phyloP scores from a whole-genome alignment of 2,113 vertebrate genomes.

The Calidris pygmaea region DNA sequence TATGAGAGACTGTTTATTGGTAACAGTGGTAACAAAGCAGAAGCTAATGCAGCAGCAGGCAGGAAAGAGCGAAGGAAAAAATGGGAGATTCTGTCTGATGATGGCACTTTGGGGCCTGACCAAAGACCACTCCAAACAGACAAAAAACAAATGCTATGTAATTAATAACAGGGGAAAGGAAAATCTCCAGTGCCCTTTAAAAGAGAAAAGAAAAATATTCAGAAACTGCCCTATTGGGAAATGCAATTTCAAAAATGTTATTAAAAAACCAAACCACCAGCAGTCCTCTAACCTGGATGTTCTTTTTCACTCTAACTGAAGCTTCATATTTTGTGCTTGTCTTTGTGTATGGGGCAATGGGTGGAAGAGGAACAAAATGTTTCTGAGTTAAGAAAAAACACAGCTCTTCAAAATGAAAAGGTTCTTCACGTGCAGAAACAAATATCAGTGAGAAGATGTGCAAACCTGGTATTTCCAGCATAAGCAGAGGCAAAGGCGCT shows the following conservation, averaged over 20 bases:
- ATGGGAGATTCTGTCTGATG: not conserved
- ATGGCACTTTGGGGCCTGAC: not conserved
- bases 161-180: not conserved
- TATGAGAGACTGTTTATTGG: not conserved
- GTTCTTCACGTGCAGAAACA: not conserved
- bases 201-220: not conserved
- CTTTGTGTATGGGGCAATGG: not conserved
- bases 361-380: not conserved
- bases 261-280: not conserved
- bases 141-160: fast-evolving
- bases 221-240: not conserved
- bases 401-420: not conserved
- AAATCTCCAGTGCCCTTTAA: not conserved
- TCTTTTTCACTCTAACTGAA: not conserved
- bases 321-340: not conserved
- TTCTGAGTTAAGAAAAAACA: not conserved
- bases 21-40: not conserved
- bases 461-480: not conserved
- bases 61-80: not conserved
- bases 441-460: not conserved
- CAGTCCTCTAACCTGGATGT: not conserved
- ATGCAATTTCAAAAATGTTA: not conserved
- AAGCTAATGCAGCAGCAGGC: not conserved
- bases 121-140: fast-evolving
- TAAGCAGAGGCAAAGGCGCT: not conserved